Evolutionary conservation across 2,888 invertebrate species (phyloP).

Genomic region (Dicycla oo): DNA sequence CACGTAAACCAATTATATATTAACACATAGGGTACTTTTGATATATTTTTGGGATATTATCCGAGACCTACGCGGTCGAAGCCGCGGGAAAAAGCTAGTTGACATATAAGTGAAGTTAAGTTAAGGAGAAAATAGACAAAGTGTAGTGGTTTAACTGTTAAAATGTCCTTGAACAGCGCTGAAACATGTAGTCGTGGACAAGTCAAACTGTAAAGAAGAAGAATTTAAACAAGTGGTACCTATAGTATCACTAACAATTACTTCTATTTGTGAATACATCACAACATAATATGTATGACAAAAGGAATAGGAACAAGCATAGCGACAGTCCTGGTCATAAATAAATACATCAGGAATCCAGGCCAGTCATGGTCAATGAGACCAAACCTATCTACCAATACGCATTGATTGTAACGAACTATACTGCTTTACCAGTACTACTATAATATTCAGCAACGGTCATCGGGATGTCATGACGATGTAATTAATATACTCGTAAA

Average conservation of each 20-base stretch:
- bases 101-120: too few relatives aligned
- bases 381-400: conserved; percentile 11
- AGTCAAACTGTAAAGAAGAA: background rate
- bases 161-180: background rate
- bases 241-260: background rate
- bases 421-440: background rate
- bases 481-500: too few relatives aligned
- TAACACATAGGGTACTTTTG: too few relatives aligned
- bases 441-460: background rate
- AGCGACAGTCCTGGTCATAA: background rate
- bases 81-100: too few relatives aligned
- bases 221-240: background rate
- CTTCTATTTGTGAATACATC: background rate
- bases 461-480: background rate
- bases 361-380: conserved; percentile 4
- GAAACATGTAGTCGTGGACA: background rate
- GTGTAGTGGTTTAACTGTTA: background rate
- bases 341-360: conserved; percentile 5
- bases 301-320: background rate
- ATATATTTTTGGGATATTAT: too few relatives aligned
- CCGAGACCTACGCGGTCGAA: too few relatives aligned
- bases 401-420: background rate
- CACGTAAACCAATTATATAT: too few relatives aligned
- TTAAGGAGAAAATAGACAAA: too few relatives aligned
- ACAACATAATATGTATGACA: too few relatives aligned